A percentile compares a stretch with the other conserved stretches of the same genome.
These are phyloP conservation scores for Escarpia spicata DNA, from an alignment of 2,888 invertebrate species.

Conservation along the genomic window DNA sequence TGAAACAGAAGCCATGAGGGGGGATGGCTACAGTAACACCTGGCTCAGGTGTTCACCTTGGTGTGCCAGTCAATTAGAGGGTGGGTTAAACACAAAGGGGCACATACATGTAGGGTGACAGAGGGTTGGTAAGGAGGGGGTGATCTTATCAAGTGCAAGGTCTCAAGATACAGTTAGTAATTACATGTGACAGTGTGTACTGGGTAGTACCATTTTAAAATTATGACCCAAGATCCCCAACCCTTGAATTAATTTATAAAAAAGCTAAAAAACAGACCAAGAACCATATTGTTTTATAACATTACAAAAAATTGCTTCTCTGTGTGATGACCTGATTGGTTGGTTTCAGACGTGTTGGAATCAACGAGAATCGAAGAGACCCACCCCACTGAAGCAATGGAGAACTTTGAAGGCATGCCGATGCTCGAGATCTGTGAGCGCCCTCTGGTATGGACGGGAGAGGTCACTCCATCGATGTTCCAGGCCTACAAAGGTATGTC, in stretches of 20 bases:
- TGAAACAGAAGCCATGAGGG: background rate
- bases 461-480: background rate
- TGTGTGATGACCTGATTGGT: background rate
- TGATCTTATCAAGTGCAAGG: background rate
- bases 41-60: background rate
- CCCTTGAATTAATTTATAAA: too few species aligned
- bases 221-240: too few species aligned
- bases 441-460: background rate
- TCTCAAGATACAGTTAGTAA: too few species aligned
- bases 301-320: too few species aligned
- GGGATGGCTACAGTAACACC: background rate
- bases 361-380: background rate
- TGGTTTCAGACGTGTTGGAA: background rate
- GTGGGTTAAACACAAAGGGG: background rate
- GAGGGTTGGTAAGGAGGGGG: background rate
- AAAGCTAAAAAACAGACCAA: too few species aligned
- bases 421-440: conserved; percentile 10
- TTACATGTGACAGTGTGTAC: too few species aligned
- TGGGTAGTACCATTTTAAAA: too few species aligned
- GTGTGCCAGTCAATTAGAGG: background rate
- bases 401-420: background rate
- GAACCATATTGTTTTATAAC: too few species aligned
- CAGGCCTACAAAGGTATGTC: conserved; percentile 3
- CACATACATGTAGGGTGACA: background rate
- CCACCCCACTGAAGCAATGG: background rate